Evolutionary conservation across 2,113 vertebrate species (phyloP).

Genomic region (Amphiprion percula): DNA sequence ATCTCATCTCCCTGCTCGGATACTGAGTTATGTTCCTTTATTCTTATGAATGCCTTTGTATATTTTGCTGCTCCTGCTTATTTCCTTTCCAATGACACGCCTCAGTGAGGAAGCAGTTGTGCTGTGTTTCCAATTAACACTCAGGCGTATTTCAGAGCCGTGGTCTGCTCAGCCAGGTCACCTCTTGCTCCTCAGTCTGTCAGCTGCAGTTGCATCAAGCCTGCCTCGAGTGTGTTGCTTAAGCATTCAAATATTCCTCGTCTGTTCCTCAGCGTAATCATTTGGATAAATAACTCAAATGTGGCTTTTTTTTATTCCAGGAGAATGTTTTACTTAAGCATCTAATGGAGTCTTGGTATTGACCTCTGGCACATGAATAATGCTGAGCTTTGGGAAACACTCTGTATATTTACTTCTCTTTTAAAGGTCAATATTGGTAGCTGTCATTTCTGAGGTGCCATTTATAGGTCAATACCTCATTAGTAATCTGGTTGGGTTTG

Average conservation of each 20-base stretch:
- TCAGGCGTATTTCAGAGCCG: conserved; percentile 60
- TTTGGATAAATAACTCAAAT: conserved; percentile 36
- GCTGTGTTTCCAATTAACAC: conserved; percentile 79
- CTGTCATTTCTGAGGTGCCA: conserved; percentile 74
- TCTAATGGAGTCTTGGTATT: conserved; percentile 59
- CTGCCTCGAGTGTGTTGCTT: conserved; percentile 16
- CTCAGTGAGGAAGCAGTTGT: conserved; percentile 65
- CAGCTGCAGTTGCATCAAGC: conserved; percentile 45
- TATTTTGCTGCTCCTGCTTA: conserved; percentile 61
- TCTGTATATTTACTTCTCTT: conserved; percentile 68
- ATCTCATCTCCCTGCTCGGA: conserved; percentile 47
- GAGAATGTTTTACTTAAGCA: conserved; percentile 56
- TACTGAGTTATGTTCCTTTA: conserved; percentile 40
- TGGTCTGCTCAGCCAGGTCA: conserved; percentile 37
- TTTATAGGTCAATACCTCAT: conserved; percentile 79
- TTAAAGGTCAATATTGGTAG: conserved; percentile 76
- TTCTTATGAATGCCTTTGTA: conserved; percentile 62
- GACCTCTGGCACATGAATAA: conserved; percentile 59
- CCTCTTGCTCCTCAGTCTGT: conserved; percentile 41
- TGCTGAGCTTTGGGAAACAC: conserved; percentile 46
- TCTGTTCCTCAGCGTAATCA: conserved; percentile 20
- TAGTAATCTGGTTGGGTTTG: conserved; percentile 65
- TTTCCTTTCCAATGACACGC: conserved; percentile 75
- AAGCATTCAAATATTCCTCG: conserved; percentile 56
- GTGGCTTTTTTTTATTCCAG: conserved; percentile 45